phyloP scores from a whole-genome alignment of 2,888 invertebrate genomes.

The Pterostichus madidus region DNA sequence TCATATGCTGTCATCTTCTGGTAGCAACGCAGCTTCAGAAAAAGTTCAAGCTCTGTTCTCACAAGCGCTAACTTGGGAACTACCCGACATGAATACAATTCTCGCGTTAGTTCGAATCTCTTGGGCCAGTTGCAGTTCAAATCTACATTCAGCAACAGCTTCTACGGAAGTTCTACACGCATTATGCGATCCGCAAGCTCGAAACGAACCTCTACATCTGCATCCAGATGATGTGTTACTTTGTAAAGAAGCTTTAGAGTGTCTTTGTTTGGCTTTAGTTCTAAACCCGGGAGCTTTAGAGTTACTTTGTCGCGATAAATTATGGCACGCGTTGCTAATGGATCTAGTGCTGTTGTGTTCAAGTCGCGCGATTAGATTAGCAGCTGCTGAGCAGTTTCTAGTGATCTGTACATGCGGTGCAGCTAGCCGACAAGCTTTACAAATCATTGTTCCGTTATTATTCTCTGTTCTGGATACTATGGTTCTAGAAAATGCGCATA shows the following conservation, averaged over 20 bases:
- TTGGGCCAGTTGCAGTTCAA: constrained; percentile 88
- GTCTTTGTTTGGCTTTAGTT: constrained; percentile 93
- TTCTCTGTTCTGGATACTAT: constrained; percentile 84
- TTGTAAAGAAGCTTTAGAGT: constrained; percentile 95
- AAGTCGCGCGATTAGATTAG: constrained; percentile 85
- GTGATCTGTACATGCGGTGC: constrained; percentile 90
- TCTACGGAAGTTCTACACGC: constrained; percentile 83
- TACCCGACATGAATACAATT: constrained; percentile 87
- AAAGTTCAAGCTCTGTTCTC: constrained; percentile 75
- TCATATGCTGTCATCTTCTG: constrained; percentile 76
- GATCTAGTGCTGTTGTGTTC: constrained; percentile 93
- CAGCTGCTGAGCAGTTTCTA: constrained; percentile 91
- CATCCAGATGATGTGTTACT: constrained; percentile 75
- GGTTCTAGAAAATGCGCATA: constrained; percentile 84
- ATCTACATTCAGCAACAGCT: constrained; percentile 81
- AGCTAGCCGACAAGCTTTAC: constrained; percentile 80
- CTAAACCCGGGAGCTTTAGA: constrained; percentile 93
- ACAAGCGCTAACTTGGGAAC: constrained; percentile 82
- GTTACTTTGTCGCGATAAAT: constrained; percentile 87
- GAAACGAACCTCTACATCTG: constrained; percentile 80
- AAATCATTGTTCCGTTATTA: constrained; percentile 83
- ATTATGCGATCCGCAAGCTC: constrained; percentile 81
- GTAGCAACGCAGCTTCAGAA: constrained; percentile 71
- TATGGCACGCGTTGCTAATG: constrained; percentile 94
- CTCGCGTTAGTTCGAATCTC: constrained; percentile 87